These are phyloP conservation scores for Pterocles orientalis DNA, from an alignment of 2,113 vertebrate genomes.

Conservation along the genomic window DNA sequence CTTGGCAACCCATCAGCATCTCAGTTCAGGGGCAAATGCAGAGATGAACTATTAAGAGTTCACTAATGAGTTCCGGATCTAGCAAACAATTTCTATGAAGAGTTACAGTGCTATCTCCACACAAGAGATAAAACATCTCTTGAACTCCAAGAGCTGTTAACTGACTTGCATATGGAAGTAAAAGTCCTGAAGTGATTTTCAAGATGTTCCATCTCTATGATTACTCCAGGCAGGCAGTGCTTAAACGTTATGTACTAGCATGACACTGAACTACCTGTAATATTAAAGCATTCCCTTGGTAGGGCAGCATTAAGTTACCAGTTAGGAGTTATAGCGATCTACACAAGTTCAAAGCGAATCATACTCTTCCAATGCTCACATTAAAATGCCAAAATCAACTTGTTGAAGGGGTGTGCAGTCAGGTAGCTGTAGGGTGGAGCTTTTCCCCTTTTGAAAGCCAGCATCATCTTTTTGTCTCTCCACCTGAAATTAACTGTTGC, in stretches of 20 bases:
- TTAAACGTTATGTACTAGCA: not conserved
- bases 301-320: not conserved
- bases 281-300: not conserved
- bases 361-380: not conserved
- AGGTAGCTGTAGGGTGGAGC: not conserved
- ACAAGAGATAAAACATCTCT: not conserved
- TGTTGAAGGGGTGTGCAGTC: not conserved
- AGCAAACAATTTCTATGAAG: not conserved
- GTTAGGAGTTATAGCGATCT: accelerated
- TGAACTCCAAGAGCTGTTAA: not conserved
- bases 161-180: not conserved
- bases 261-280: not conserved
- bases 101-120: not conserved
- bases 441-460: not conserved
- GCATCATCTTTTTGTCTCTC: not conserved
- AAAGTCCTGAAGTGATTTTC: not conserved
- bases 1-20: not conserved
- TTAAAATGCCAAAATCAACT: not conserved
- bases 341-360: not conserved
- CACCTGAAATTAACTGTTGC: not conserved
- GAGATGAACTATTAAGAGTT: not conserved
- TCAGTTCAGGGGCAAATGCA: not conserved
- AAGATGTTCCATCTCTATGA: not conserved
- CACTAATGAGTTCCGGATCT: not conserved
- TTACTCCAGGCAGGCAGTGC: not conserved